A percentile compares a stretch with the other conserved stretches of the same genome.
Evolutionary conservation across 2,113 vertebrate species (phyloP).

Genomic region (Vanacampus margaritifer): DNA sequence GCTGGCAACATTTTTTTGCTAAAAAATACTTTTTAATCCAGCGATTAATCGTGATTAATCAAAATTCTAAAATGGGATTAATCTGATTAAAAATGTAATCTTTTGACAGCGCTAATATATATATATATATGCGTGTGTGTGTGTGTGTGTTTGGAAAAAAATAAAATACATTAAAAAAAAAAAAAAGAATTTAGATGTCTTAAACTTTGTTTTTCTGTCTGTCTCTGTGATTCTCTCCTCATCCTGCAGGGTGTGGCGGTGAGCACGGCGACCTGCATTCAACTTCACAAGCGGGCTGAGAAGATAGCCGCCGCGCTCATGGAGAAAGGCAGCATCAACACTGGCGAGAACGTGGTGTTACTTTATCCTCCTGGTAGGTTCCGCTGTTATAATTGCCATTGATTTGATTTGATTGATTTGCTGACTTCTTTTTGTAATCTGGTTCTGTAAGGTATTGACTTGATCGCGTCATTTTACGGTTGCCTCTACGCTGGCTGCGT

Average conservation of each 20-base stretch:
- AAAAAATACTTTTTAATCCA: no score
- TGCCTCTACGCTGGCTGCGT: conserved; percentile 92
- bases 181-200: neutral
- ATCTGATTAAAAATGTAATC: no score
- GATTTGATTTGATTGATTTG: neutral
- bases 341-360: conserved; percentile 93
- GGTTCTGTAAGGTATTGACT: conserved; percentile 81
- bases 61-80: no score
- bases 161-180: no score
- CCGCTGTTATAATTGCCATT: neutral
- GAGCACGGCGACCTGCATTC: conserved; percentile 89
- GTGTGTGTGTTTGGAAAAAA: no score
- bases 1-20: no score
- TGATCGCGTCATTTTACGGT: conserved; percentile 93
- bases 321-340: conserved; percentile 95
- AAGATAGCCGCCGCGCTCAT: conserved; percentile 87
- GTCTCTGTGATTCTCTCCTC: neutral
- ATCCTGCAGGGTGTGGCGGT: conserved; percentile 82
- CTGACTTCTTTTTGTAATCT: neutral
- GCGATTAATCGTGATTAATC: no score
- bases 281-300: conserved; percentile 94
- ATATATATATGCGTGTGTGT: no score
- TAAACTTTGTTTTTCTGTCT: neutral
- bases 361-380: conserved; percentile 90
- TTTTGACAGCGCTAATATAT: no score